Percentiles rank a stretch among this genome's conserved stretches.
These are phyloP conservation scores for Zhuqinia jingwanae DNA, from an alignment of 2,888 invertebrate genomes.

Conservation along the genomic window DNA sequence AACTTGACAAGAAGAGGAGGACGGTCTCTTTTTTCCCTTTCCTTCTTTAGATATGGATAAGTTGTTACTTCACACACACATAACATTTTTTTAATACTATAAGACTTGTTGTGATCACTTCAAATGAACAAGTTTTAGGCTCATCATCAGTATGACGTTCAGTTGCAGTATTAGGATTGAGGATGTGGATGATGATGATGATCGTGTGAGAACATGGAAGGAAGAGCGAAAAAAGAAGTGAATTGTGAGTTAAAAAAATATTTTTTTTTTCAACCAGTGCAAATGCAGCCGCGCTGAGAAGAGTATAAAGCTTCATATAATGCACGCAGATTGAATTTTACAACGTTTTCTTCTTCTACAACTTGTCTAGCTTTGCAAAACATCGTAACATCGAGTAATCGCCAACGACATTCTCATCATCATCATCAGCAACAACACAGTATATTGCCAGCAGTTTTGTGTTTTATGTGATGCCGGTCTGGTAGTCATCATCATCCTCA, in stretches of 20 bases:
- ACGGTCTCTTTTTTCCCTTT: background rate
- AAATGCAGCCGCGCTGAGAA: background rate
- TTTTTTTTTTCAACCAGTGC: conserved; percentile 11
- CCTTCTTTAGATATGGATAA: background rate
- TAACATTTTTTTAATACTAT: conserved; percentile 1
- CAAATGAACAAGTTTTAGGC: conserved; percentile 46
- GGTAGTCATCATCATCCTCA: conserved; percentile 10
- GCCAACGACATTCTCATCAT: background rate
- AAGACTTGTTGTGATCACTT: background rate
- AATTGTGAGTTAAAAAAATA: too few relatives aligned
- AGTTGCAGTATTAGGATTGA: background rate
- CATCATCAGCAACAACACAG: background rate
- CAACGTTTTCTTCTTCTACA: background rate
- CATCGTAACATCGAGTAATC: background rate
- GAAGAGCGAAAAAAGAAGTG: background rate
- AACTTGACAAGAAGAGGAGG: conserved; percentile 1
- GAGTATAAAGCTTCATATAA: background rate
- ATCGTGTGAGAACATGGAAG: conserved; percentile 44
- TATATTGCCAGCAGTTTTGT: background rate
- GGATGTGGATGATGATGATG: conserved; percentile 14
- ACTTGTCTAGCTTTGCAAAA: background rate
- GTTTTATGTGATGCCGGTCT: background rate
- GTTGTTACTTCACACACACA: too few relatives aligned
- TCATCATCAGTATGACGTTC: background rate
- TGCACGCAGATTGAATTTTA: background rate